Conservation (phyloP, 2,888 invertebrate species). For the Caprella mutica region DNA sequence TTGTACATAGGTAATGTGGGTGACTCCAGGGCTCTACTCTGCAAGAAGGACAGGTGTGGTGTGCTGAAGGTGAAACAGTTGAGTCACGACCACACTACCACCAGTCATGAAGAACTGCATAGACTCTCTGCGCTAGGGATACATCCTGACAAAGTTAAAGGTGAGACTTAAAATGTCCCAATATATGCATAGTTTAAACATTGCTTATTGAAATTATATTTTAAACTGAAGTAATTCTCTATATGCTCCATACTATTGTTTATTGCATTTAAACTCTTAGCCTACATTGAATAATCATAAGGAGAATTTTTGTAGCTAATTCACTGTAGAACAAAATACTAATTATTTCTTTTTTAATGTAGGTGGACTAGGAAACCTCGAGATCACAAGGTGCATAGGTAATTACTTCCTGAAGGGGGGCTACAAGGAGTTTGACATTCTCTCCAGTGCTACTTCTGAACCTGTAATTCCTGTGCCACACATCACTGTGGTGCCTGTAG, state of each 20-base stretch:
- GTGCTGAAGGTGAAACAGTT: slow-evolving; percentile 49
- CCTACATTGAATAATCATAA: too few species aligned
- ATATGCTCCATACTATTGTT: too few species aligned
- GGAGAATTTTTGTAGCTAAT: too few species aligned
- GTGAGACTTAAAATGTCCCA: too few species aligned
- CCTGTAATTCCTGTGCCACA: slow-evolving; percentile 75
- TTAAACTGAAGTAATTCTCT: too few species aligned
- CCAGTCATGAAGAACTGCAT: slow-evolving; percentile 71
- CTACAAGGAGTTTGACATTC: slow-evolving; percentile 66
- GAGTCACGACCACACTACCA: slow-evolving; percentile 70
- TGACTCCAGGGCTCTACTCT: slow-evolving; percentile 64
- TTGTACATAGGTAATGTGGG: slow-evolving; percentile 81
- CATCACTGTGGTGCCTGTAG: slow-evolving; percentile 65
- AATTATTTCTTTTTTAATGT: slow-evolving; percentile 42
- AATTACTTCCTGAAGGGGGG: slow-evolving; percentile 77
- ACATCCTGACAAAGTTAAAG: slow-evolving; percentile 52
- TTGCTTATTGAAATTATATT: too few species aligned
- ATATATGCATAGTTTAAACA: too few species aligned
- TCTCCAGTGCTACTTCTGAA: slow-evolving; percentile 57
- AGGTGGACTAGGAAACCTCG: slow-evolving; percentile 62
- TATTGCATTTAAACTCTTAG: too few species aligned
- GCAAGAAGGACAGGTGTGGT: slow-evolving; percentile 53
- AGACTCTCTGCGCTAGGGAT: slow-evolving; percentile 64
- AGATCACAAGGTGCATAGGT: slow-evolving; percentile 72
- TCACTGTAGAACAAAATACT: too few species aligned